Conservation (phyloP, 1,140 invertebrate genomes). For the Drosophila athabasca region DNA sequence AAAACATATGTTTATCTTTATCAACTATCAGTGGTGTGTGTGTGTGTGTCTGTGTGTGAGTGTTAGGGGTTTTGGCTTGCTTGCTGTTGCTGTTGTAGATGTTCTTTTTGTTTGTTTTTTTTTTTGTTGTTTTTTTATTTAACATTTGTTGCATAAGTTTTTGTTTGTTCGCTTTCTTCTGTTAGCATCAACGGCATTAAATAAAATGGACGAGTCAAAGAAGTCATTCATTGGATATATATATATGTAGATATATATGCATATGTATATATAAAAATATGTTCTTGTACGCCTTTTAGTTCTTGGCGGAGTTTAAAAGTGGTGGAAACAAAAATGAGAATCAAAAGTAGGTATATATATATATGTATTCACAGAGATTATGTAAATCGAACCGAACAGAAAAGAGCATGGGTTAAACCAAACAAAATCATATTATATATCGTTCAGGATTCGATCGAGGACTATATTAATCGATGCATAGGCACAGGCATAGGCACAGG, state of each 20-base stretch:
- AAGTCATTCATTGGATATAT: conserved; percentile 79
- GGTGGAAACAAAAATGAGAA: conserved; percentile 31
- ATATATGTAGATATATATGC: conserved; percentile 57
- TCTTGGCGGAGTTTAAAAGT: conserved; percentile 8
- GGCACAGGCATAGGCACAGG: too few relatives aligned
- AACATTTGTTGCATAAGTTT: conserved; percentile 11
- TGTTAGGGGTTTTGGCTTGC: conserved; percentile 42
- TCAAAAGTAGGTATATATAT: conserved; percentile 46
- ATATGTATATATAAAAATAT: conserved; percentile 56
- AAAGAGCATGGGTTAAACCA: too few relatives aligned
- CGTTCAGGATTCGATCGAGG: too few relatives aligned
- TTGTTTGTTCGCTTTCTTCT: conserved; percentile 72
- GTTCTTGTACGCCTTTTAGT: conserved; percentile 17
- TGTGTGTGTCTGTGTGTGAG: conserved; percentile 36
- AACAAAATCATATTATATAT: too few relatives aligned
- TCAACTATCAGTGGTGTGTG: conserved; percentile 19
- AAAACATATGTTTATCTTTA: conserved; percentile 20
- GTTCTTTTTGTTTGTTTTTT: conserved; percentile 21
- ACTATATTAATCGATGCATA: too few relatives aligned
- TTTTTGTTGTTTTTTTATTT: conserved; percentile 33
- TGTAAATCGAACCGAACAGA: not conserved
- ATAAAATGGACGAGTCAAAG: conserved; percentile 84
- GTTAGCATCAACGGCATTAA: conserved; percentile 83
- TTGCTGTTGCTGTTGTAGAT: conserved; percentile 41
- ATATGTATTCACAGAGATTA: conserved; percentile 5